phyloP scores from a whole-genome alignment of 2,888 invertebrate genomes.

The Ashinkailepas kermadecensis region DNA sequence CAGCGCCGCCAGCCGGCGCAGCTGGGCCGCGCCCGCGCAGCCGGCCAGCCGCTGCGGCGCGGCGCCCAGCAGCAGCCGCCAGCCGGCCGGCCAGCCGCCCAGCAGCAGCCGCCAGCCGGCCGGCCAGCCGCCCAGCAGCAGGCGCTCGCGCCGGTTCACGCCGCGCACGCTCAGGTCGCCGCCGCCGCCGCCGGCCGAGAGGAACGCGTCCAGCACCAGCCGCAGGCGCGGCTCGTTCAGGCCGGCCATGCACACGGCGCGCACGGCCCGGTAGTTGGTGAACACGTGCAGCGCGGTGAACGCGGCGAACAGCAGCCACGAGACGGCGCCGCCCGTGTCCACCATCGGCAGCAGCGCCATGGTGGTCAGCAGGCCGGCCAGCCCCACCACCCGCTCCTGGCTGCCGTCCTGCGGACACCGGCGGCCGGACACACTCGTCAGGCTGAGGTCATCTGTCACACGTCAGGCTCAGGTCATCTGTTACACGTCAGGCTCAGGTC shows the following conservation, averaged over 20 bases:
- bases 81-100: slow-evolving; percentile 5
- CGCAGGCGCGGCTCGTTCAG: slow-evolving; percentile 72
- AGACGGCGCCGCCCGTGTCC: slow-evolving; percentile 55
- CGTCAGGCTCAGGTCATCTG: no score
- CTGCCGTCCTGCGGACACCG: slow-evolving; percentile 61
- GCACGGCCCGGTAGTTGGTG: slow-evolving; percentile 81
- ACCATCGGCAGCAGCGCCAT: slow-evolving; percentile 63
- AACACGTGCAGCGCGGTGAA: slow-evolving; percentile 72
- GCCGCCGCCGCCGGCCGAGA: neutral
- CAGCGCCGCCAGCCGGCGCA: neutral
- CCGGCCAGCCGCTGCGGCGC: neutral
- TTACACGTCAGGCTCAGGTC: no score
- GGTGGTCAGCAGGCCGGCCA: slow-evolving; percentile 72
- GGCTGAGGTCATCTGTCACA: no score
- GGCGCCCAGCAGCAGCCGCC: slow-evolving; percentile 3
- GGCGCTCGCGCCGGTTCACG: slow-evolving; percentile 8
- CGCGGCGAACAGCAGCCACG: slow-evolving; percentile 62
- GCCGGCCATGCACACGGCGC: slow-evolving; percentile 65
- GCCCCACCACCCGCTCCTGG: slow-evolving; percentile 92
- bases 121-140: neutral
- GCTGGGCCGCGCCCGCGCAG: neutral
- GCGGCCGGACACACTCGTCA: no score
- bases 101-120: slow-evolving; percentile 24
- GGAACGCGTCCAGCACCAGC: slow-evolving; percentile 58
- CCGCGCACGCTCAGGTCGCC: neutral